Evolutionary conservation across 1,140 invertebrate species (phyloP).

Genomic region (Arctopsyche grandis): DNA sequence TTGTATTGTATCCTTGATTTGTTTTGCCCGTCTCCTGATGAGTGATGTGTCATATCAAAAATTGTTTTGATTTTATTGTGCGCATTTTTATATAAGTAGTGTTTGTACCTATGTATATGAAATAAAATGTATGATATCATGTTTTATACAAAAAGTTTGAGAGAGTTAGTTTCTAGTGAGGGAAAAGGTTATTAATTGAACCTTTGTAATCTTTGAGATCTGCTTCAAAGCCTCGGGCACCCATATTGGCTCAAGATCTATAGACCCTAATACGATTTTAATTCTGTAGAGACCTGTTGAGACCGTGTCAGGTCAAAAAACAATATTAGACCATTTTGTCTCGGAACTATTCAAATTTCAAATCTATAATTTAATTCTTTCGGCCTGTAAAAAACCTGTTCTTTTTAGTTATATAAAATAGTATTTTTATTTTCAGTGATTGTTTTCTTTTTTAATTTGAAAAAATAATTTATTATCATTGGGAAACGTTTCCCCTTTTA

Average conservation of each 20-base stretch:
- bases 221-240: constrained; percentile 26
- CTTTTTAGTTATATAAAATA: too few relatives aligned
- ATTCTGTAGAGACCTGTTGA: constrained; percentile 29
- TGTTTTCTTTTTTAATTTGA: too few relatives aligned
- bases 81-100: too few relatives aligned
- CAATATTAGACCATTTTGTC: not conserved
- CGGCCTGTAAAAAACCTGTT: too few relatives aligned
- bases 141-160: not conserved
- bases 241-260: constrained; percentile 41
- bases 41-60: too few relatives aligned
- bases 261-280: constrained; percentile 42
- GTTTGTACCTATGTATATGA: too few relatives aligned
- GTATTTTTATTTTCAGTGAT: too few relatives aligned
- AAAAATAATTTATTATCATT: too few relatives aligned
- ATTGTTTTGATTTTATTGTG: too few relatives aligned
- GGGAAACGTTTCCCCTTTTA: too few relatives aligned
- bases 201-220: constrained; percentile 41
- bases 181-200: constrained; percentile 36
- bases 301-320: constrained; percentile 26
- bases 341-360: not conserved
- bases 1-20: too few relatives aligned
- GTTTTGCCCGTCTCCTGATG: too few relatives aligned
- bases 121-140: not conserved
- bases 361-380: constrained; percentile 1
- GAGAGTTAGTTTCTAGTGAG: not conserved